A percentile compares a stretch with the other conserved stretches of the same genome.
Conservation (phyloP, 2,888 invertebrate species). For the Acleris laterana region DNA sequence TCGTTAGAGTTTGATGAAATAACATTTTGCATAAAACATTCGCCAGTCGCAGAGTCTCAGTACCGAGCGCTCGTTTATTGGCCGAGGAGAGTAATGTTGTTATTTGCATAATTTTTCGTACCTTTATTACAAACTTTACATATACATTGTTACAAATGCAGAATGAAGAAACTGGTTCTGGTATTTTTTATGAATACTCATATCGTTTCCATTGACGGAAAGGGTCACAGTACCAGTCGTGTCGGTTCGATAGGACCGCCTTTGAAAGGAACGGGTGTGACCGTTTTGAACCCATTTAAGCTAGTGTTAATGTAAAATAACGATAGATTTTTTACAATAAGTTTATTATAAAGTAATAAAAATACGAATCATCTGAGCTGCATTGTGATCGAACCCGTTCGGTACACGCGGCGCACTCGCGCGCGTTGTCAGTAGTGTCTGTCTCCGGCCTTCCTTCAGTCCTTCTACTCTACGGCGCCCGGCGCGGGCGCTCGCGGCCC, state of each 20-base stretch:
- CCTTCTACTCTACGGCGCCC: slow-evolving; percentile 48
- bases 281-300: slow-evolving; percentile 53
- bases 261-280: slow-evolving; percentile 37
- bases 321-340: slow-evolving; percentile 78
- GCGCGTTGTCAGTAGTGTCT: slow-evolving; percentile 53
- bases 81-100: slow-evolving; percentile 28
- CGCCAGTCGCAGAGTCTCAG: no score
- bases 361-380: slow-evolving; percentile 81
- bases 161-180: slow-evolving; percentile 24
- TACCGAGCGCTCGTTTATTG: slow-evolving; percentile 7
- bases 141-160: slow-evolving; percentile 35
- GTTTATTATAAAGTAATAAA: slow-evolving; percentile 70
- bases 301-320: slow-evolving; percentile 71
- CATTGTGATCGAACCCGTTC: slow-evolving; percentile 79
- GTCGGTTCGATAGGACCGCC: slow-evolving; percentile 15
- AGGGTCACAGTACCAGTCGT: slow-evolving; percentile 15
- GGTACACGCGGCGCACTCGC: slow-evolving; percentile 45
- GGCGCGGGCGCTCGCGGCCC: slow-evolving; percentile 6
- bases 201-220: slow-evolving; percentile 30
- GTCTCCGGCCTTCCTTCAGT: slow-evolving; percentile 53
- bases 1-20: no score
- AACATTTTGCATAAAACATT: no score
- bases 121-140: slow-evolving; percentile 36
- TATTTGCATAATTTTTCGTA: slow-evolving; percentile 34
- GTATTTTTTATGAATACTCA: slow-evolving; percentile 36